Percentiles rank a stretch among this genome's conserved stretches.
Evolutionary conservation across 2,797 vertebrate genomes (phyloP).

Genomic region (Coranthus polyacanthus): DNA sequence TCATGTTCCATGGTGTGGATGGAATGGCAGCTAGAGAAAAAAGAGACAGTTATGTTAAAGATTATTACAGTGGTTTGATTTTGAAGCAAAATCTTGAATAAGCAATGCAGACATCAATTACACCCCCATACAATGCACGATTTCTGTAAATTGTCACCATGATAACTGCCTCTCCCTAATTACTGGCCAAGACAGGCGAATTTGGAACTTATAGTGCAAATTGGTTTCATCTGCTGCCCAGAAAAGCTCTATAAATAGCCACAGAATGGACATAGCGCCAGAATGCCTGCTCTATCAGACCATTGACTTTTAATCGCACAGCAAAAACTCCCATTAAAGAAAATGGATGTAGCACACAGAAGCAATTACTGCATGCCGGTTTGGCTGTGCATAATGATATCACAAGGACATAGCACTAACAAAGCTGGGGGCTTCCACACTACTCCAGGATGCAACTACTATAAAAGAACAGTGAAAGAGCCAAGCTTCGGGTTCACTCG

Average conservation of each 20-base stretch:
- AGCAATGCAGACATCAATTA: slow-evolving; percentile 19
- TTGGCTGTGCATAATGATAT: slow-evolving; percentile 72
- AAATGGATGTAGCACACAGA: slow-evolving; percentile 79
- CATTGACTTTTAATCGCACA: slow-evolving; percentile 82
- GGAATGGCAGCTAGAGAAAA: slow-evolving; percentile 90
- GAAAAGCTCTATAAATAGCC: slow-evolving; percentile 72
- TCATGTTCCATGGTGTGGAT: slow-evolving; percentile 95
- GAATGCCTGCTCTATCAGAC: slow-evolving; percentile 66
- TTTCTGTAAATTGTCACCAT: slow-evolving; percentile 51
- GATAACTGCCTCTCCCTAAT: slow-evolving; percentile 48
- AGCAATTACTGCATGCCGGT: slow-evolving; percentile 74
- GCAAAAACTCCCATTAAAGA: slow-evolving; percentile 82
- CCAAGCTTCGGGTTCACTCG: slow-evolving; percentile 14
- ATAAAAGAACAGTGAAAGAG: slow-evolving; percentile 29
- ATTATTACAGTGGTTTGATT: slow-evolving; percentile 5
- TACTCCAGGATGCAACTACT: slow-evolving; percentile 30
- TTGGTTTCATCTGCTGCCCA: slow-evolving; percentile 61
- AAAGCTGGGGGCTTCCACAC: slow-evolving; percentile 44
- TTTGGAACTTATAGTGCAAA: slow-evolving; percentile 66
- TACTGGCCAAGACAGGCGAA: slow-evolving; percentile 48
- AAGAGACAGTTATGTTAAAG: not conserved
- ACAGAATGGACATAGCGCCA: slow-evolving; percentile 56
- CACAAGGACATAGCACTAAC: slow-evolving; percentile 46
- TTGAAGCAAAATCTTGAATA: slow-evolving; percentile 22
- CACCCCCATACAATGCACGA: slow-evolving; percentile 32